Conservation (phyloP, 2,888 invertebrate species). For the Liopterus haemorrhoidalis region DNA sequence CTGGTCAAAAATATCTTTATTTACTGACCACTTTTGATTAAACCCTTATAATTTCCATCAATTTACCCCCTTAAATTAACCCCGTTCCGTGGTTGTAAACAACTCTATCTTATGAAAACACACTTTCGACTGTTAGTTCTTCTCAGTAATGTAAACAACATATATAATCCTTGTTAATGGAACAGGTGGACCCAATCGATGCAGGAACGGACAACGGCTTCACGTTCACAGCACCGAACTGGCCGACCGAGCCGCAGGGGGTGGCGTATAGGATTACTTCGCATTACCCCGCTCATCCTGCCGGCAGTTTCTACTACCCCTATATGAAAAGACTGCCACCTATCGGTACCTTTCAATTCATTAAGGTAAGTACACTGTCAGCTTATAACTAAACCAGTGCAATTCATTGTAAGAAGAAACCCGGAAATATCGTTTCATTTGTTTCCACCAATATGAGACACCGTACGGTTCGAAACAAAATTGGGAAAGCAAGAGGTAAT, state of each 20-base stretch:
- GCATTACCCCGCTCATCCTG: conserved; percentile 83
- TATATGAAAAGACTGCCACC: conserved; percentile 80
- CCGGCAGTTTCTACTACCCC: conserved; percentile 91
- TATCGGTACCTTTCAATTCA: conserved; percentile 85
- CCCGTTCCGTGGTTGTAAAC: no score
- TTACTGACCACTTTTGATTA: no score
- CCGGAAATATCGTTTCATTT: no score
- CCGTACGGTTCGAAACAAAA: no score
- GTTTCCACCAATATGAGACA: no score
- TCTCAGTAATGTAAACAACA: no score
- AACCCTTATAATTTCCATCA: no score
- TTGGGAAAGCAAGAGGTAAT: no score
- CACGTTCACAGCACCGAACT: conserved; percentile 94
- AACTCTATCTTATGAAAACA: no score
- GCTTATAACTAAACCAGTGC: background rate
- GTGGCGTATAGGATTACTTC: conserved; percentile 85
- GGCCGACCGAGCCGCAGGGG: conserved; percentile 87
- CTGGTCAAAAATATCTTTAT: no score
- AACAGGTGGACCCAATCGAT: conserved; percentile 81
- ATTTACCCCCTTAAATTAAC: no score
- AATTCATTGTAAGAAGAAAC: conserved; percentile 4
- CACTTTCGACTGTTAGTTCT: no score
- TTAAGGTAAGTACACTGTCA: conserved; percentile 70
- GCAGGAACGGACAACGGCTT: conserved; percentile 93
- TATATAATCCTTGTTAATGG: background rate